A percentile compares a stretch with the other conserved stretches of the same genome.
Conservation (phyloP, 2,113 vertebrate genomes). For the Chionomys nivalis region DNA sequence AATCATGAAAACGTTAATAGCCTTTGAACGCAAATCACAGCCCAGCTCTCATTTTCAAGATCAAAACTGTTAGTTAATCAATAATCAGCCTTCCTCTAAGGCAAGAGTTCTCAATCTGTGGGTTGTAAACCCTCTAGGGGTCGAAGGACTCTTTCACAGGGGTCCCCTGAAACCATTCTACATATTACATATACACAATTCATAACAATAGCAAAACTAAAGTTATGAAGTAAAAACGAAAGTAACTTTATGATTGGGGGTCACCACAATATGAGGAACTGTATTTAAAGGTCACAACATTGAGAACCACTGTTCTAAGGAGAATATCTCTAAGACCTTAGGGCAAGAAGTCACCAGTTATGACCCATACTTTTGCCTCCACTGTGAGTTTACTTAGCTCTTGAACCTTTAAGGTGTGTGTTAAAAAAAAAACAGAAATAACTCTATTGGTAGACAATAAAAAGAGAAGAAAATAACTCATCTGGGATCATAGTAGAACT, state of each 20-base stretch:
- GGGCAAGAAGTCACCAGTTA: background rate
- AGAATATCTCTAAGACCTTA: background rate
- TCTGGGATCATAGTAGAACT: background rate
- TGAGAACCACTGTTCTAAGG: background rate
- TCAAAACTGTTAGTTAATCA: conserved; percentile 73
- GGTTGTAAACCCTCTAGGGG: background rate
- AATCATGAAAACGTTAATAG: background rate
- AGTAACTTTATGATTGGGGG: background rate
- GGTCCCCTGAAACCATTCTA: background rate
- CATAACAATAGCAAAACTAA: background rate
- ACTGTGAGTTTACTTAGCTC: background rate
- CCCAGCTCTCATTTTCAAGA: background rate
- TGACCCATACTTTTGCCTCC: background rate
- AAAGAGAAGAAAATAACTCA: background rate
- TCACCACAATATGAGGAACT: background rate
- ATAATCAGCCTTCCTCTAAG: conserved; percentile 48
- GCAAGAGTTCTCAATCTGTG: background rate
- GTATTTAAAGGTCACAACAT: background rate
- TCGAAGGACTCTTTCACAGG: background rate
- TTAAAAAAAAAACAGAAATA: background rate
- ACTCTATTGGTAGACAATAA: background rate
- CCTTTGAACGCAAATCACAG: conserved; percentile 15
- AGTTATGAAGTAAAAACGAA: background rate
- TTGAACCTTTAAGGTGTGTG: background rate
- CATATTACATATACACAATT: background rate